Percentiles rank a stretch among this genome's conserved stretches.
These are phyloP conservation scores for Phoxinus phoxinus DNA, from an alignment of 2,113 vertebrate genomes.

Conservation along the genomic window DNA sequence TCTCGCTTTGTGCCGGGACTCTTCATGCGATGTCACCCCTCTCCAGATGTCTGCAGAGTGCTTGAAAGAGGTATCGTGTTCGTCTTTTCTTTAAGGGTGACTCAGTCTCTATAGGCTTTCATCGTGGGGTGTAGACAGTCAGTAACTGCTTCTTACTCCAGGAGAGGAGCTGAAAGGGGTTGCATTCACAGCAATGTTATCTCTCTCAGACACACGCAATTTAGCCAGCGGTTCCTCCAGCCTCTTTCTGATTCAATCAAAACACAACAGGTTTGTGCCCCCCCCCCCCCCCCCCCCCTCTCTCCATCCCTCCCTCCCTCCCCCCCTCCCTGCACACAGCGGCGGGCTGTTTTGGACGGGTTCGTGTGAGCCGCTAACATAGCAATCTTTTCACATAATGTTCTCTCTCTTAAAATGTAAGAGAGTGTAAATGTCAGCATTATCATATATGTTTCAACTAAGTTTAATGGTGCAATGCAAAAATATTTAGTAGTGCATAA, in stretches of 20 bases:
- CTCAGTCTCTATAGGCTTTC: conserved; percentile 40
- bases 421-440: too few relatives aligned
- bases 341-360: too few relatives aligned
- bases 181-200: conserved; percentile 51
- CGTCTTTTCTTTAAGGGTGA: conserved; percentile 51
- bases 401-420: too few relatives aligned
- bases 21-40: conserved; percentile 27
- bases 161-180: conserved; percentile 43
- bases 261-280: conserved; percentile 43
- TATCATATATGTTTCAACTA: too few relatives aligned
- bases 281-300: background rate
- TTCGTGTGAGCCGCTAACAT: too few relatives aligned
- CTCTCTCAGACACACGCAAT: conserved; percentile 54
- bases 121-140: conserved; percentile 34
- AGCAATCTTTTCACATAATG: too few relatives aligned
- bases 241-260: conserved; percentile 57
- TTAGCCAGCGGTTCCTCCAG: conserved; percentile 44
- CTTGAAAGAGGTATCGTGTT: conserved; percentile 44
- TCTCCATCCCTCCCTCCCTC: background rate
- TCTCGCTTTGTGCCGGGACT: conserved; percentile 4
- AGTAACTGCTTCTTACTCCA: conserved; percentile 45
- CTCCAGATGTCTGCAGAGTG: conserved; percentile 28
- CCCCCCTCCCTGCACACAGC: too few relatives aligned
- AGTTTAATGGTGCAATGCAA: too few relatives aligned
- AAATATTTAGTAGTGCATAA: too few relatives aligned